Conservation (phyloP, 1,140 invertebrate genomes). For the Lepidurus couesii region DNA sequence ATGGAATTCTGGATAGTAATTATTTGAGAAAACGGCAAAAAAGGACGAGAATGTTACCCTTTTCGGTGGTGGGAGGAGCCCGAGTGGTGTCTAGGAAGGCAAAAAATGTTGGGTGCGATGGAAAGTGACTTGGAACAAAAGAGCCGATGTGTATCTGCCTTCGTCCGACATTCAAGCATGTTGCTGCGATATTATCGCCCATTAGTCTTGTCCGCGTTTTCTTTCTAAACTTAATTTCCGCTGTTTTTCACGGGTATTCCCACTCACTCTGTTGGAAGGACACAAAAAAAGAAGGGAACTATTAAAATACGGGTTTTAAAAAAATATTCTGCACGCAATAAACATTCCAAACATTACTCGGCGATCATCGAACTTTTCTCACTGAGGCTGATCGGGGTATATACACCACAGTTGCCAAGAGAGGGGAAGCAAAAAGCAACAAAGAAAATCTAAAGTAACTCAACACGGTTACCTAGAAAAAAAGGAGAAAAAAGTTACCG, state of each 20-base stretch:
- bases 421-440: not conserved
- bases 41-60: not conserved
- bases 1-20: not conserved
- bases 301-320: not conserved
- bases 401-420: not conserved
- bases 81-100: not conserved
- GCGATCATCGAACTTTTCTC: not conserved
- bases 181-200: slow-evolving; percentile 13
- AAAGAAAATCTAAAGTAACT: not conserved
- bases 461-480: not conserved
- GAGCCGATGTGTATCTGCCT: slow-evolving; percentile 17
- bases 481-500: not conserved
- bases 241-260: slow-evolving; percentile 2
- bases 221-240: not conserved
- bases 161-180: not conserved
- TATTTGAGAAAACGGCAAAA: not conserved
- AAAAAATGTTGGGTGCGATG: slow-evolving; percentile 22
- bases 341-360: slow-evolving; percentile 3
- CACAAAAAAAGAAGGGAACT: not conserved
- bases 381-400: not conserved
- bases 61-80: not conserved
- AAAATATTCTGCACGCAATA: slow-evolving; percentile 4
- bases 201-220: slow-evolving; percentile 2
- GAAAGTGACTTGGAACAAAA: slow-evolving; percentile 19
- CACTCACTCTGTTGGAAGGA: not conserved